Evolutionary conservation across 2,113 vertebrate genomes (phyloP).

Genomic region (Bothrops jararaca): DNA sequence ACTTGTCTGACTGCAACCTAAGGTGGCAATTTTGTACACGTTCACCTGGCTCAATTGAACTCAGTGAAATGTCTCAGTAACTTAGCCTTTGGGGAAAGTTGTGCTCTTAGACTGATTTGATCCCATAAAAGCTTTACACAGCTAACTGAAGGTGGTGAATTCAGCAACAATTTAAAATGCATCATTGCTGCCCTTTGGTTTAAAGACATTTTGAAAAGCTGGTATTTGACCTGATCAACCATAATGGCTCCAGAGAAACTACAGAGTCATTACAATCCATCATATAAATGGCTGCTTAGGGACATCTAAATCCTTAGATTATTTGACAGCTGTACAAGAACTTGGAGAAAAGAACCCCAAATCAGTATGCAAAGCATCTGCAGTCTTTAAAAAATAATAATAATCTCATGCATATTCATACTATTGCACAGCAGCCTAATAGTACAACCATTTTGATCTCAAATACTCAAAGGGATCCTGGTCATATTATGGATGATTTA

Average conservation of each 20-base stretch:
- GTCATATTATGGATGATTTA: conserved; percentile 36
- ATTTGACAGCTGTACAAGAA: conserved; percentile 63
- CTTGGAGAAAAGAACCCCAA: conserved; percentile 38
- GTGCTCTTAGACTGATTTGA: neutral
- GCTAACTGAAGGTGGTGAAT: conserved; percentile 15
- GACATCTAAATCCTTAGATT: conserved; percentile 70
- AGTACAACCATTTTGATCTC: conserved; percentile 20
- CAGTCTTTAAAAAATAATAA: conserved; percentile 22
- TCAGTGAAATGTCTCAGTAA: neutral
- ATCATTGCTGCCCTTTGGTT: conserved; percentile 54
- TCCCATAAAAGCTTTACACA: neutral
- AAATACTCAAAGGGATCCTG: conserved; percentile 28
- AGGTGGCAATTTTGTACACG: neutral
- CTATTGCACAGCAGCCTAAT: conserved; percentile 3
- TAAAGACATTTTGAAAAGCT: conserved; percentile 52
- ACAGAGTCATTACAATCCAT: conserved; percentile 70
- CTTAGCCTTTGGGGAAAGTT: neutral
- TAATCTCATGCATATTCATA: conserved; percentile 34
- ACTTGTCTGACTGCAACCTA: neutral
- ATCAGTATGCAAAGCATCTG: conserved; percentile 54
- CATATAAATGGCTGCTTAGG: conserved; percentile 71
- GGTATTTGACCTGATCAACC: conserved; percentile 68
- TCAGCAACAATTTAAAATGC: conserved; percentile 45
- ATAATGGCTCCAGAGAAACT: conserved; percentile 71
- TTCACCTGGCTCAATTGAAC: neutral